These are phyloP conservation scores for Oceanodroma leucorhoa DNA, from an alignment of 2,797 vertebrate genomes.

Conservation along the genomic window DNA sequence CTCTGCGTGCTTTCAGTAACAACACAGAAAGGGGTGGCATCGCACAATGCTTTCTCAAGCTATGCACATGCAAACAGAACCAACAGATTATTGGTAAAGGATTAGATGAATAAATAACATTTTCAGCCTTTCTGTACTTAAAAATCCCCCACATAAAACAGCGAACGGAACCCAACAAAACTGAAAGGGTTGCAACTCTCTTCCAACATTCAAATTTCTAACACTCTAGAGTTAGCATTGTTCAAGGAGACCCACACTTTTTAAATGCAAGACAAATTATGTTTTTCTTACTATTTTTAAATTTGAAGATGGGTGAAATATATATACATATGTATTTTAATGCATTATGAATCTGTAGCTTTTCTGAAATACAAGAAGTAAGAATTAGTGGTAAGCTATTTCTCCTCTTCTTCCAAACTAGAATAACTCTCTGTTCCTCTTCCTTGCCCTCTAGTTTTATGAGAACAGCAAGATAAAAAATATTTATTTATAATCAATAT, in stretches of 20 bases:
- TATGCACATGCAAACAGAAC: not conserved
- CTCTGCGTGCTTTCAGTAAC: not conserved
- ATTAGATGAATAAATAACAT: not conserved
- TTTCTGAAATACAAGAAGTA: not conserved
- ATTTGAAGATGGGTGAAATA: not conserved
- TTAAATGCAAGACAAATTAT: not conserved
- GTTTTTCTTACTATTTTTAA: not conserved
- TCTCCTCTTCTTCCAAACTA: not conserved
- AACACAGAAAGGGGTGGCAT: not conserved
- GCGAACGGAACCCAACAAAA: not conserved
- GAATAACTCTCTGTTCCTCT: not conserved
- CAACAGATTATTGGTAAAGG: not conserved
- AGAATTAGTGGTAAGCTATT: not conserved
- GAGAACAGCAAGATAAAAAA: not conserved
- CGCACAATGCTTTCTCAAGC: not conserved
- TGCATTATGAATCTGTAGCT: not conserved
- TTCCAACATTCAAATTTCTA: not conserved
- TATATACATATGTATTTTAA: not conserved
- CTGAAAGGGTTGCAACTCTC: not conserved
- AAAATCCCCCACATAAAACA: not conserved
- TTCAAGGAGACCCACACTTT: not conserved
- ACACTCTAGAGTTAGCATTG: not conserved
- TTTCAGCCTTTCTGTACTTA: not conserved
- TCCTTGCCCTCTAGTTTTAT: not conserved
- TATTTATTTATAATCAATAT: not conserved